These are phyloP conservation scores for Portunus trituberculatus DNA, from an alignment of 1,140 invertebrate species.

Conservation along the genomic window DNA sequence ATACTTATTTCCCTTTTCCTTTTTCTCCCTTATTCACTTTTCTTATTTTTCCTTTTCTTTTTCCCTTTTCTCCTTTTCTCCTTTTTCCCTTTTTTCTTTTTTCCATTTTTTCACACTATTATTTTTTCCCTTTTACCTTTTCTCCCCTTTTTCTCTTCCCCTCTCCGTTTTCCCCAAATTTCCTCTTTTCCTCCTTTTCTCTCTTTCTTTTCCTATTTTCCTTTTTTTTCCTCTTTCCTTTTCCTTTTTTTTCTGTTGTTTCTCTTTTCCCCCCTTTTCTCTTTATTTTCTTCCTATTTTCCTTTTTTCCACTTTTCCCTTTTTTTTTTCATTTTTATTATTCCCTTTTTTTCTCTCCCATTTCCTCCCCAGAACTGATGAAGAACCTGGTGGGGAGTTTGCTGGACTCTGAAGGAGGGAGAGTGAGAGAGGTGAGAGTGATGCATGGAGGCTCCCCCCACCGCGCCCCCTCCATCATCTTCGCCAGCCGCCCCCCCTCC, in stretches of 20 bases:
- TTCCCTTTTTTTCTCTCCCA: too few relatives aligned
- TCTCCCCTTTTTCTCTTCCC: background rate
- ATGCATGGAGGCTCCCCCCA: background rate
- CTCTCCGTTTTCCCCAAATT: background rate
- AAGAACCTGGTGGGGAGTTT: background rate
- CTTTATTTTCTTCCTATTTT: background rate
- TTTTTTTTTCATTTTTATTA: too few relatives aligned
- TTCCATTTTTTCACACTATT: too few relatives aligned
- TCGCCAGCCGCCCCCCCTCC: background rate
- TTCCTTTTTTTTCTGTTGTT: background rate
- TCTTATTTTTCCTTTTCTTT: background rate
- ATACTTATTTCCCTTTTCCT: background rate
- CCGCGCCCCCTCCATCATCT: background rate
- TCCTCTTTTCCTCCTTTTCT: too few relatives aligned
- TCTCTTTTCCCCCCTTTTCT: background rate
- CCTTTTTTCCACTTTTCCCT: background rate
- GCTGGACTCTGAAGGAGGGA: background rate
- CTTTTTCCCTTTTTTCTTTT: background rate
- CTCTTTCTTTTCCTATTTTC: too few relatives aligned
- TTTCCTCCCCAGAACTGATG: background rate
- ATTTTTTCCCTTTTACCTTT: too few relatives aligned
- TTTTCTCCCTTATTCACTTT: too few relatives aligned
- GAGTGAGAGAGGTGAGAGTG: background rate
- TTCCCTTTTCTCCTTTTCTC: background rate
- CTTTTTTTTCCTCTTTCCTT: background rate